These are phyloP conservation scores for Scaptomyza graminum DNA, from an alignment of 1,140 invertebrate genomes.

Conservation along the genomic window DNA sequence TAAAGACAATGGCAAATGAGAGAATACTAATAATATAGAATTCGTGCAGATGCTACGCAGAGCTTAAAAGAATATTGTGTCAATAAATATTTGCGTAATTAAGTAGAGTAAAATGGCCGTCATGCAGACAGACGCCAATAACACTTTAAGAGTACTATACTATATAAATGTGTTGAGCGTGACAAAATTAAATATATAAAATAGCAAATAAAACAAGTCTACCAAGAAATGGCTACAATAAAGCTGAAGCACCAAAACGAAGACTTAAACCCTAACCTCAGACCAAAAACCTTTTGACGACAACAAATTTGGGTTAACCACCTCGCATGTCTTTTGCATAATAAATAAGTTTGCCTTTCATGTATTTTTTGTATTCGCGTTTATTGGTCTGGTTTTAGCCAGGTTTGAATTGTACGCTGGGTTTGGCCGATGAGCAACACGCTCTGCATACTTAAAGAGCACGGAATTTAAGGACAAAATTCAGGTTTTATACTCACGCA, in stretches of 20 bases:
- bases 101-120: constrained; percentile 7
- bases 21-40: too few species aligned
- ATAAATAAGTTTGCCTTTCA: constrained; percentile 57
- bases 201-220: constrained; percentile 65
- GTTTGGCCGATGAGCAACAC: constrained; percentile 23
- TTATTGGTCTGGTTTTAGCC: constrained; percentile 63
- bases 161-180: constrained; percentile 16
- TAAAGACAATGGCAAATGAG: constrained; percentile 42
- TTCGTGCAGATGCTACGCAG: too few species aligned
- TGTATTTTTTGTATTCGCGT: constrained; percentile 27
- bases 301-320: constrained; percentile 80
- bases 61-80: background rate
- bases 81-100: background rate
- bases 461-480: constrained; percentile 16
- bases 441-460: constrained; percentile 58
- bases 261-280: constrained; percentile 10
- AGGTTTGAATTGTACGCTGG: constrained; percentile 48
- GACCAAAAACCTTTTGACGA: constrained; percentile 74
- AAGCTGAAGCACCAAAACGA: constrained; percentile 51
- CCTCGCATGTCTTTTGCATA: constrained; percentile 75
- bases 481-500: constrained; percentile 88
- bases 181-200: constrained; percentile 63
- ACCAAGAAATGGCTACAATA: constrained; percentile 37
- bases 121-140: background rate
- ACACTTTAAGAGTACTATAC: background rate